Evolutionary conservation across 2,888 invertebrate genomes (phyloP), one percentile per base, ranked within the genome.

Genomic region (Phlogophora meticulosa): DNA sequence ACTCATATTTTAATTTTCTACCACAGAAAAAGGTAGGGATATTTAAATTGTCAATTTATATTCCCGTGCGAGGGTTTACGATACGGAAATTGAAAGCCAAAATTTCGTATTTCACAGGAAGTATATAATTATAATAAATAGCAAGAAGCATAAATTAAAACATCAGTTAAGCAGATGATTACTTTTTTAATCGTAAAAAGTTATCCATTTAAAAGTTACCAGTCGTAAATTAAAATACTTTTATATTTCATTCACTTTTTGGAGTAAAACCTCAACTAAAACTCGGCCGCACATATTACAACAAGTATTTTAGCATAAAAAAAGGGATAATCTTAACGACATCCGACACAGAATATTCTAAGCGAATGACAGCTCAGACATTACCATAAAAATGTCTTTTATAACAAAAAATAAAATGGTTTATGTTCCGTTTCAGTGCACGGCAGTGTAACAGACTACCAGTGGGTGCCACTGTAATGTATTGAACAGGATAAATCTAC

Each of bases 111-210:
- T n/a, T 13, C 13, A 4, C 3, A 15, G 11, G 15, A 9, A 36
- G 36, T 28, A 49, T 2, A 63, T 49, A 24, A 68, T 43, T 43
- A 51, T 7, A 43, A 13, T 3, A 11, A 48, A n/a, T 20, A 42
- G n/a, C 13, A 61, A 61, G 60, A 34, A 10, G 0, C 36, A 36
- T 36, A 49, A 72, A 72, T 63, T 32, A 32, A 36, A 72, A 36
- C 20, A 9, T n/a, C 43, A 45, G 22, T 15, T 15, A 9, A 20
- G 9, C 7, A 24, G 38, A 32, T 17, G 15, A 49, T 58, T 62
- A 58, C 57, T 52, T 55, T 72, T 76, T 60, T 20, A 55, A 60
- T 53, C 34, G 17, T 40, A 58, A 77, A 74, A 76, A 66, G 42
- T 63, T 57, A 42, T 45, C 11, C 15, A 49, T 22, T 10, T 55